Percentiles rank a stretch among this genome's conserved stretches.
phyloP scores from a whole-genome alignment of 2,113 vertebrate genomes.

The Alligator mississippiensis region DNA sequence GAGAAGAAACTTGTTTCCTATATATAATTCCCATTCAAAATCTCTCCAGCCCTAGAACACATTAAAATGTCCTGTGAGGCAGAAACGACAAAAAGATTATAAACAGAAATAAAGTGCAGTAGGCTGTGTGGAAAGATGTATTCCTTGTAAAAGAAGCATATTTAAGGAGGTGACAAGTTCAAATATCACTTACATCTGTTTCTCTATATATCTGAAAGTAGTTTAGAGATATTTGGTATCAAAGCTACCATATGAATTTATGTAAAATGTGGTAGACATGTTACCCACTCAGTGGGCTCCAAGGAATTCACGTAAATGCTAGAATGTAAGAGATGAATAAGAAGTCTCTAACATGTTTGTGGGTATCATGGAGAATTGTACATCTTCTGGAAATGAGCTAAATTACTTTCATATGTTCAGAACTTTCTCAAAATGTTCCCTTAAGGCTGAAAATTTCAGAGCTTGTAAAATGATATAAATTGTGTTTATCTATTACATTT shows the following conservation, averaged over 20 bases:
- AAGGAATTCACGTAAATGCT: neutral
- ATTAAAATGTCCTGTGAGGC: neutral
- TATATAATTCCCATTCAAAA: neutral
- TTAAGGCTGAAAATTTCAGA: neutral
- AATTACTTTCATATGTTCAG: neutral
- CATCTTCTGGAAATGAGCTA: neutral
- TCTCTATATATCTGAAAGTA: neutral
- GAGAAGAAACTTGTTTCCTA: neutral
- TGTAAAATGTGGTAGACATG: neutral
- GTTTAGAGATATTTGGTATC: neutral
- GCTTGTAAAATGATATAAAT: neutral
- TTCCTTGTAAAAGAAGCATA: neutral
- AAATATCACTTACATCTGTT: fast-evolving
- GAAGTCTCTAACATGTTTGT: neutral
- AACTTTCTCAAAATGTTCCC: neutral
- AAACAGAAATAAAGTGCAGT: neutral
- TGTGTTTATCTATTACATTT: neutral
- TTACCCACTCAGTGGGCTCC: neutral
- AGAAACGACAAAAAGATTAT: neutral
- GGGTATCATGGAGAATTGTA: neutral
- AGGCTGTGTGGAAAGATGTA: neutral
- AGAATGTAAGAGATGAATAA: neutral
- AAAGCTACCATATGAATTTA: neutral
- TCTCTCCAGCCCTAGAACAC: neutral
- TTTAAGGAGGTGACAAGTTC: neutral